These are phyloP conservation scores for Coecobrya sp. DNA, from an alignment of 2,888 invertebrate species.

Conservation along the genomic window DNA sequence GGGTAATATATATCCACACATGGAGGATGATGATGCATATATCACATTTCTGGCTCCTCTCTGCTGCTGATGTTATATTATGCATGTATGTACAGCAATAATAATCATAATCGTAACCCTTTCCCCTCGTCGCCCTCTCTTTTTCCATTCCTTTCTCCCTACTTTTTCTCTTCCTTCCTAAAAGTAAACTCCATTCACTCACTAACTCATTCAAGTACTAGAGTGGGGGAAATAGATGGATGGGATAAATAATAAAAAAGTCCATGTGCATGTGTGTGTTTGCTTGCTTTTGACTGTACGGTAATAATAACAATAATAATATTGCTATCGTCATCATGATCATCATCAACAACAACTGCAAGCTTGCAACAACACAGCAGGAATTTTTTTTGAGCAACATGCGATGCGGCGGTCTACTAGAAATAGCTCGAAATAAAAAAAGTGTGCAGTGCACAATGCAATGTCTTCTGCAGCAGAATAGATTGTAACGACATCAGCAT, in stretches of 20 bases:
- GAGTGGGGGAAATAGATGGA: slow-evolving; percentile 58
- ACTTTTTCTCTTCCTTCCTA: slow-evolving; percentile 34
- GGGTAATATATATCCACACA: slow-evolving; percentile 7
- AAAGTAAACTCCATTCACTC: slow-evolving; percentile 40
- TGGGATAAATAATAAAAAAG: slow-evolving; percentile 69
- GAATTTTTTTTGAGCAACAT: slow-evolving; percentile 44
- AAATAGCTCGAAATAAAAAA: not conserved
- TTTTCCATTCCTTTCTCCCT: slow-evolving; percentile 51
- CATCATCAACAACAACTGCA: slow-evolving; percentile 34
- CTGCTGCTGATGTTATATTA: slow-evolving; percentile 11
- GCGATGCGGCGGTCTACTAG: slow-evolving; percentile 34
- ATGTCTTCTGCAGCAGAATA: slow-evolving; percentile 55
- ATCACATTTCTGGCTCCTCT: slow-evolving; percentile 61
- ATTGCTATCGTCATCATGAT: slow-evolving; percentile 69
- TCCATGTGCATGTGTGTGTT: slow-evolving; percentile 60
- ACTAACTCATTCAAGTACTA: not conserved
- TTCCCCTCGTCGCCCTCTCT: slow-evolving; percentile 28
- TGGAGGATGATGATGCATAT: slow-evolving; percentile 46
- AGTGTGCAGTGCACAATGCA: slow-evolving; percentile 57
- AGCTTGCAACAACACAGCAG: slow-evolving; percentile 46
- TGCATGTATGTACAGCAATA: slow-evolving; percentile 60
- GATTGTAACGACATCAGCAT: slow-evolving; percentile 21
- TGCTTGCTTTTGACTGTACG: slow-evolving; percentile 58
- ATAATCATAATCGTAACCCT: slow-evolving; percentile 79
- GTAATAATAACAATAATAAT: slow-evolving; percentile 76